Evolutionary conservation across 2,888 invertebrate species (phyloP).

Genomic region (Caenorhabditis drosophilae): DNA sequence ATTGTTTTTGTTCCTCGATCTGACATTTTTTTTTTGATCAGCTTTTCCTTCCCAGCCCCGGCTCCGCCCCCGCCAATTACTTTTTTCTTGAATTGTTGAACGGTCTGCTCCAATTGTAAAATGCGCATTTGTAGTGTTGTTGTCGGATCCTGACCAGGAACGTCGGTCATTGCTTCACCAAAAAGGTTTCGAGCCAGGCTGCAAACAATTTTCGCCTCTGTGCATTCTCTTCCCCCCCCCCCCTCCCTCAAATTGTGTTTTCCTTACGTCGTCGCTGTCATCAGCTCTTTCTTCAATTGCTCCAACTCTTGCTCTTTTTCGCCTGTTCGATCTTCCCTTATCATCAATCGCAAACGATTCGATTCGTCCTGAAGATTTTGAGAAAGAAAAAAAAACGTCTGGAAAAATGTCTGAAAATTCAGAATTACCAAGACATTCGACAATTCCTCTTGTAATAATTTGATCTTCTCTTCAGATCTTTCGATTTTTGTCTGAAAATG

Average conservation of each 20-base stretch:
- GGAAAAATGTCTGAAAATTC: not conserved
- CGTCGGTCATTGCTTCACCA: conserved; percentile 34
- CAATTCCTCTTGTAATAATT: conserved; percentile 21
- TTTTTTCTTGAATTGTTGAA: too few species aligned
- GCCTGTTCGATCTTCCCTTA: conserved; percentile 36
- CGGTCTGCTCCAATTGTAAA: conserved; percentile 55
- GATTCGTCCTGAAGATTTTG: conserved; percentile 31
- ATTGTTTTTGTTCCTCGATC: not conserved
- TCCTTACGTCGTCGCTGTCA: conserved; percentile 34
- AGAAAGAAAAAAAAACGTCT: not conserved
- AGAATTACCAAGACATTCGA: conserved; percentile 7
- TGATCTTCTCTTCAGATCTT: conserved; percentile 10
- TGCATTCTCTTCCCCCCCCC: too few species aligned
- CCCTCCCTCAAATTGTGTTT: too few species aligned
- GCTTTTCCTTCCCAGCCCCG: too few species aligned
- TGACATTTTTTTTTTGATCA: conserved; percentile 1
- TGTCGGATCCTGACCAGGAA: conserved; percentile 44
- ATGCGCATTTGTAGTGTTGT: conserved; percentile 53
- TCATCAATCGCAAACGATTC: conserved; percentile 19
- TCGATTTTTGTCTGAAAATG: too few species aligned
- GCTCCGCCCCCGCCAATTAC: too few species aligned
- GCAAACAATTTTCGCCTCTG: not conserved
- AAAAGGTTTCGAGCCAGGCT: conserved; percentile 31
- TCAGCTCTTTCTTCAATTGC: conserved; percentile 46
- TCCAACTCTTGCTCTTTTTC: conserved; percentile 64